phyloP scores from a whole-genome alignment of 1,140 invertebrate species.

The Hestina assimilis region DNA sequence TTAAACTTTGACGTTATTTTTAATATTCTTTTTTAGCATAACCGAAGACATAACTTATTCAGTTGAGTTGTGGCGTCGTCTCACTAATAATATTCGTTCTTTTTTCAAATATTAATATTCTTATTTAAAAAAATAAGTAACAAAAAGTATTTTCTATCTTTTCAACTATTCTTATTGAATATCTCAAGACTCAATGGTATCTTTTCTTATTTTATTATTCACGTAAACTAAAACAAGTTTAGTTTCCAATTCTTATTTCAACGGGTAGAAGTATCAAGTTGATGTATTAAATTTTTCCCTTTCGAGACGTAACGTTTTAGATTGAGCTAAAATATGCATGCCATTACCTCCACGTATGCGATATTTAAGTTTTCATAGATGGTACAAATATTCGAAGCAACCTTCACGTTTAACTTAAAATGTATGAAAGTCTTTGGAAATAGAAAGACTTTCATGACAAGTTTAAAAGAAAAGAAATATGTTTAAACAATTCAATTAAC shows the following conservation, averaged over 20 bases:
- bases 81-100: no score
- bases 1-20: background rate
- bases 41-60: background rate
- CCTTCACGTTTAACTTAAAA: slow-evolving; percentile 6
- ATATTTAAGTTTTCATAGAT: slow-evolving; percentile 13
- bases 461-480: slow-evolving; percentile 8
- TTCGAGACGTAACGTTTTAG: slow-evolving; percentile 22
- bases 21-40: background rate
- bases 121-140: no score
- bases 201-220: background rate
- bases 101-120: no score
- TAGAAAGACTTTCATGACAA: background rate
- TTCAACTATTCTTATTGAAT: background rate
- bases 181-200: no score
- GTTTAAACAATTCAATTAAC: slow-evolving; percentile 20
- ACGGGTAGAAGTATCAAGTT: slow-evolving; percentile 4
- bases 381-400: background rate
- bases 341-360: slow-evolving; percentile 10
- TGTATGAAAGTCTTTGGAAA: background rate
- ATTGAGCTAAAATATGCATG: slow-evolving; percentile 25
- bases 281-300: slow-evolving; percentile 28
- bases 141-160: no score
- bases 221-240: background rate
- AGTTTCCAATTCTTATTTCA: slow-evolving; percentile 6
- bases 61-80: background rate